These are phyloP conservation scores for Typhlichthys eigenmanni DNA, from an alignment of 2,797 vertebrate genomes.

Conservation along the genomic window DNA sequence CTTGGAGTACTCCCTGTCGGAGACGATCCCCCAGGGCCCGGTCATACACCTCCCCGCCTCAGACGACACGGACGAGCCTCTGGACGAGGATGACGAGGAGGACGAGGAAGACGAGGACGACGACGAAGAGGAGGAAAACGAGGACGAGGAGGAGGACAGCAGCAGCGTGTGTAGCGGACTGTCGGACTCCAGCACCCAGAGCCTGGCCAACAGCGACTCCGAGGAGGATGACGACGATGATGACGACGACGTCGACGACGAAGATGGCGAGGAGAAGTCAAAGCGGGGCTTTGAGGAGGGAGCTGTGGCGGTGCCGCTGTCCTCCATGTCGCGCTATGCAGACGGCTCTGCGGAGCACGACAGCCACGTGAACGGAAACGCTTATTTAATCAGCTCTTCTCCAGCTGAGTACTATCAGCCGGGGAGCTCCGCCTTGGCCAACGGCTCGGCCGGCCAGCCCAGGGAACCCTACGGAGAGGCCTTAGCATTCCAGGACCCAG, in stretches of 20 bases:
- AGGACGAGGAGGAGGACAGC: conserved; percentile 86
- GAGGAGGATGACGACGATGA: conserved; percentile 88
- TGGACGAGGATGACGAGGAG: conserved; percentile 87
- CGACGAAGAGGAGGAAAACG: conserved; percentile 77
- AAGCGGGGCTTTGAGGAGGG: conserved; percentile 80
- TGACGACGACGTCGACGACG: conserved; percentile 82
- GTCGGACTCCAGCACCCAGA: conserved; percentile 97
- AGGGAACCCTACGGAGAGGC: conserved; percentile 78
- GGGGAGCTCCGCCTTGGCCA: conserved; percentile 78
- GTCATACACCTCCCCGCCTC: conserved; percentile 87
- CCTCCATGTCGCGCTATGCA: conserved; percentile 89
- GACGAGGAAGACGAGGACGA: conserved; percentile 56
- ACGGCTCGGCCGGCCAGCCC: conserved; percentile 71
- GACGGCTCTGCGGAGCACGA: conserved; percentile 83
- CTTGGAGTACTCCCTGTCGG: conserved; percentile 86
- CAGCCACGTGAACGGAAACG: conserved; percentile 84
- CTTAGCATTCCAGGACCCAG: conserved; percentile 80
- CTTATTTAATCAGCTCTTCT: conserved; percentile 86
- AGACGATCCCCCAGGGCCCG: conserved; percentile 82
- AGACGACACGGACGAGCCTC: conserved; percentile 85
- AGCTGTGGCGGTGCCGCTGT: conserved; percentile 78
- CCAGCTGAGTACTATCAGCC: conserved; percentile 92
- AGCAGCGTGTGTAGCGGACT: conserved; percentile 94
- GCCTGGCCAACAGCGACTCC: conserved; percentile 92
- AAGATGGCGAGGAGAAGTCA: conserved; percentile 83